Evolutionary conservation across 2,113 vertebrate species (phyloP).

Genomic region (Pimephales promelas): DNA sequence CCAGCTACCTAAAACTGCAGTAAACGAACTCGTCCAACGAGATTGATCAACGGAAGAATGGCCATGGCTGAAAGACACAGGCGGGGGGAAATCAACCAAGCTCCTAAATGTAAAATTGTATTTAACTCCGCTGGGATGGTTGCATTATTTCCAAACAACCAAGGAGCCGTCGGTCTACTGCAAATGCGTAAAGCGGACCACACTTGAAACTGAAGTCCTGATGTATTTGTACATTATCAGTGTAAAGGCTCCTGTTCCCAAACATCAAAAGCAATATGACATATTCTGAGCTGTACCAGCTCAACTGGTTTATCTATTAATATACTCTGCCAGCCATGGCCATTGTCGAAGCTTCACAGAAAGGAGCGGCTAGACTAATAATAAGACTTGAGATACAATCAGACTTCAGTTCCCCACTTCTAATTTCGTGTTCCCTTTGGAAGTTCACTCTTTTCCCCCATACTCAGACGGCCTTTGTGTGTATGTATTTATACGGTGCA

Average conservation of each 20-base stretch:
- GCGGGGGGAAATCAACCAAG: constrained; percentile 9
- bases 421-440: constrained; percentile 29
- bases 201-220: constrained; percentile 7
- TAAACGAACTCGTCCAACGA: constrained; percentile 63
- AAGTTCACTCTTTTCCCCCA: constrained; percentile 14
- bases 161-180: constrained; percentile 24
- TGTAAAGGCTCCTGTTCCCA: constrained; percentile 40
- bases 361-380: constrained; percentile 19
- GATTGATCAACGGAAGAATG: neutral
- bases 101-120: constrained; percentile 33
- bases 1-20: constrained; percentile 92
- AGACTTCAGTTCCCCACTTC: constrained; percentile 18
- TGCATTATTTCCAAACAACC: constrained; percentile 10
- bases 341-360: constrained; percentile 23
- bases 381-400: constrained; percentile 32
- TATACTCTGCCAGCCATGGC: constrained; percentile 27
- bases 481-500: constrained; percentile 37
- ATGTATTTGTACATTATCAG: constrained; percentile 39
- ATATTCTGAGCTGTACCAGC: constrained; percentile 29
- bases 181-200: neutral
- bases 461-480: constrained; percentile 23
- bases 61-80: constrained; percentile 2
- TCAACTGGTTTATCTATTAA: constrained; percentile 43
- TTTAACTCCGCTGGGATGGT: constrained; percentile 30
- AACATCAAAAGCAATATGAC: constrained; percentile 53